phyloP scores from a whole-genome alignment of 2,797 vertebrate species.

The Chaenodraco wilsoni region DNA sequence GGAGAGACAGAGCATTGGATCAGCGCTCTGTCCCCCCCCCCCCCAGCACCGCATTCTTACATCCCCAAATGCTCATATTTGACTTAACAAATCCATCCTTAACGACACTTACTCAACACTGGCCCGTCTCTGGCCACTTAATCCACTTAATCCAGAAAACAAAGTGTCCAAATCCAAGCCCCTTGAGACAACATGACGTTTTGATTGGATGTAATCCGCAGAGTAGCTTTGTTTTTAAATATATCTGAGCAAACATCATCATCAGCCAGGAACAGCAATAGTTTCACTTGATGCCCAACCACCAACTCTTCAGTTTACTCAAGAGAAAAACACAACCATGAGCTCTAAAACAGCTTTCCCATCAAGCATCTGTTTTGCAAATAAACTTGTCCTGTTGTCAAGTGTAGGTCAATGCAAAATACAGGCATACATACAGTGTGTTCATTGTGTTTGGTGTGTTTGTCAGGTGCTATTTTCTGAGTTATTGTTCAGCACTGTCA shows the following conservation, averaged over 20 bases:
- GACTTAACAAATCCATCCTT: slow-evolving; percentile 51
- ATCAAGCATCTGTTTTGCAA: slow-evolving; percentile 42
- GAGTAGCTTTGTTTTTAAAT: slow-evolving; percentile 41
- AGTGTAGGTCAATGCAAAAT: slow-evolving; percentile 46
- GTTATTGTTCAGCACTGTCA: slow-evolving; percentile 28
- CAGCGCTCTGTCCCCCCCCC: neutral
- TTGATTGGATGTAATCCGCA: slow-evolving; percentile 6
- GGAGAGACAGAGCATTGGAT: slow-evolving; percentile 34
- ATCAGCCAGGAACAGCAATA: slow-evolving; percentile 44
- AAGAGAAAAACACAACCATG: slow-evolving; percentile 21
- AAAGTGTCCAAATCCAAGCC: slow-evolving; percentile 8
- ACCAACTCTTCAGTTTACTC: slow-evolving; percentile 23
- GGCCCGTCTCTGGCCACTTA: slow-evolving; percentile 42
- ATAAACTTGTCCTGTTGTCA: slow-evolving; percentile 44
- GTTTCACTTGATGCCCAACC: slow-evolving; percentile 41
- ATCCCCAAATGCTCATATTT: slow-evolving; percentile 38
- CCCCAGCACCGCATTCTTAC: slow-evolving; percentile 16
- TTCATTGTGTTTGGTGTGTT: slow-evolving; percentile 32
- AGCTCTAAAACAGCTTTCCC: slow-evolving; percentile 43
- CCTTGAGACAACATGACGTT: slow-evolving; percentile 12
- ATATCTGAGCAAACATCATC: slow-evolving; percentile 31
- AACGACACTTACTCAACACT: slow-evolving; percentile 48
- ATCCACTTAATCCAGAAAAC: slow-evolving; percentile 20
- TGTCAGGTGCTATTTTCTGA: slow-evolving; percentile 18
- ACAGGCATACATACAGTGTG: slow-evolving; percentile 41